phyloP scores from a whole-genome alignment of 2,888 invertebrate species.

The Alloscopus bannaensis region DNA sequence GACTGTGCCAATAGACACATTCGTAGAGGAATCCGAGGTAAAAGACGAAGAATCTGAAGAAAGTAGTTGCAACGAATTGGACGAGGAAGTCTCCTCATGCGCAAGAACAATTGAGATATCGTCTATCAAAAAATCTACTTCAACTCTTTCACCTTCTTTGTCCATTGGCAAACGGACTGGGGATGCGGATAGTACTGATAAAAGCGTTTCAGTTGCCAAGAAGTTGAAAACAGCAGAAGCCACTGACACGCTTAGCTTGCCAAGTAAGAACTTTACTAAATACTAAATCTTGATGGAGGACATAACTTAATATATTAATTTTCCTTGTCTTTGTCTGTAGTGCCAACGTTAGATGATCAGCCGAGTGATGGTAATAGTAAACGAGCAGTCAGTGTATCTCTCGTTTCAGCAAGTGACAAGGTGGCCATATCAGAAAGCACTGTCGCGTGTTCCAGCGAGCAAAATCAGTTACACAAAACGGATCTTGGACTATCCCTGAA shows the following conservation, averaged over 20 bases:
- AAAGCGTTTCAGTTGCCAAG: constrained; percentile 35
- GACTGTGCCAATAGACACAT: too few species aligned
- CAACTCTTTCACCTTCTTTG: constrained; percentile 40
- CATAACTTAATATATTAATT: too few species aligned
- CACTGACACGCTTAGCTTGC: not conserved
- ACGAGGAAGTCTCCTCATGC: constrained; percentile 57
- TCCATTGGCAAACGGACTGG: constrained; percentile 47
- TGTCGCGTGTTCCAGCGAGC: constrained; percentile 34
- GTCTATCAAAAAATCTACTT: constrained; percentile 52
- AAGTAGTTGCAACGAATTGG: constrained; percentile 57
- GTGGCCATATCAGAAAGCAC: too few species aligned
- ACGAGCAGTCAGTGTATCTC: too few species aligned
- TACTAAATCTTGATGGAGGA: too few species aligned
- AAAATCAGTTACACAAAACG: constrained; percentile 50
- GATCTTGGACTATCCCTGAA: constrained; percentile 55
- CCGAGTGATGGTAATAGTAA: too few species aligned
- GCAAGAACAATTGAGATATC: constrained; percentile 69
- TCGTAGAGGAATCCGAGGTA: constrained; percentile 52
- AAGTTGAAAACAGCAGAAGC: constrained; percentile 54
- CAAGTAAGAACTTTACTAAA: too few species aligned
- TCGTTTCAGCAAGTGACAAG: too few species aligned
- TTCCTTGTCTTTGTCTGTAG: too few species aligned
- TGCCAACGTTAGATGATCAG: not conserved
- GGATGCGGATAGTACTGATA: constrained; percentile 32
- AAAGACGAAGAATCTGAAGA: constrained; percentile 68